Evolutionary conservation across 2,888 invertebrate species (phyloP).

Genomic region (Drosophila pseudotakahashii): DNA sequence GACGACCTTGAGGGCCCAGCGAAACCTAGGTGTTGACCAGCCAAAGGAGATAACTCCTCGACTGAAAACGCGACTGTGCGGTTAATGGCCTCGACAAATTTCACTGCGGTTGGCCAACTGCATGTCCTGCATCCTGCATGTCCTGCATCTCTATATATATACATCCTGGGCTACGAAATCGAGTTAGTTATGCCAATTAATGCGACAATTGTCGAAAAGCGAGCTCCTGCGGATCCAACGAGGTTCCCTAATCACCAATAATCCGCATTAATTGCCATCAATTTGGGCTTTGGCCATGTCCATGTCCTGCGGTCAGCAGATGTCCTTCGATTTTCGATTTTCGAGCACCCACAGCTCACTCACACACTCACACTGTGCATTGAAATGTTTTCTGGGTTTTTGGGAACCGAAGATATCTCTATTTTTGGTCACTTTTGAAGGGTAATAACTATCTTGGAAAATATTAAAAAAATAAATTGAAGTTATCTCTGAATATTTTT

Average conservation of each 20-base stretch:
- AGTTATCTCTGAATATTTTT: no score
- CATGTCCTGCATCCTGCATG: conserved; percentile 8
- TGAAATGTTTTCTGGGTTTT: not conserved
- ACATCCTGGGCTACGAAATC: conserved; percentile 52
- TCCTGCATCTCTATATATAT: not conserved
- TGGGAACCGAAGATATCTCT: no score
- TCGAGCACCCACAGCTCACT: conserved; percentile 25
- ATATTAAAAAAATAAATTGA: no score
- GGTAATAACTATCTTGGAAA: no score
- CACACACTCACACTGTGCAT: not conserved
- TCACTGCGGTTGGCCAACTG: conserved; percentile 56
- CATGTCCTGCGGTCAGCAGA: conserved; percentile 55
- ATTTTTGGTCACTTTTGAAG: no score
- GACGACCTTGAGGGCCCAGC: conserved; percentile 30
- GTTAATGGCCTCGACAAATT: conserved; percentile 49
- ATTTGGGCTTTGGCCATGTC: conserved; percentile 41
- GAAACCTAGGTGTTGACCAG: conserved; percentile 24
- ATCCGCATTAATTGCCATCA: conserved; percentile 71
- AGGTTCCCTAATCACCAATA: conserved; percentile 62
- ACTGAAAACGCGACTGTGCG: conserved; percentile 20
- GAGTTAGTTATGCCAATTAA: conserved; percentile 80
- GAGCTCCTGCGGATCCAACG: conserved; percentile 32
- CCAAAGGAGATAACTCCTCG: conserved; percentile 19
- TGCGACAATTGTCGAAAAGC: conserved; percentile 63
- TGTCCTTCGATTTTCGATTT: conserved; percentile 59